These are phyloP conservation scores for Ammodytes marinus DNA, from an alignment of 2,113 vertebrate genomes.

Conservation along the genomic window DNA sequence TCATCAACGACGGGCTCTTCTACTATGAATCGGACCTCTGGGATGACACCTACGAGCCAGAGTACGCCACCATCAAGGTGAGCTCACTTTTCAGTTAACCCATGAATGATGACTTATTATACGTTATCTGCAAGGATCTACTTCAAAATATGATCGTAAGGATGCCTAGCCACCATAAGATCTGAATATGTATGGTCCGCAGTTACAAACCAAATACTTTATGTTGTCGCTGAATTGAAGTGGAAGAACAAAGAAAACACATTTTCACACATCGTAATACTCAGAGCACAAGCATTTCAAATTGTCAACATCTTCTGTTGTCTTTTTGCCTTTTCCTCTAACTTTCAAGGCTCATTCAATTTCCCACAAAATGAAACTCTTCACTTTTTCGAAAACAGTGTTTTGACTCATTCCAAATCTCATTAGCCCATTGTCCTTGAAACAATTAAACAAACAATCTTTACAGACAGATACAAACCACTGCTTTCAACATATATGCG, in stretches of 20 bases:
- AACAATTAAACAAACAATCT: too few species aligned
- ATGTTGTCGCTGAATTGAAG: background rate
- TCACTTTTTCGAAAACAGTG: too few species aligned
- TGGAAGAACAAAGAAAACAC: background rate
- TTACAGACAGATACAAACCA: too few species aligned
- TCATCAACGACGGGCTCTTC: constrained; percentile 97
- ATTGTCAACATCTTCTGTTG: background rate
- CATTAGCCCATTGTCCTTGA: background rate
- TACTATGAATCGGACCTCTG: constrained; percentile 98
- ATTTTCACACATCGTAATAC: too few species aligned
- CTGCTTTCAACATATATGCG: too few species aligned
- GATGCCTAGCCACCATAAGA: too few species aligned
- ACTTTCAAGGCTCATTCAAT: background rate
- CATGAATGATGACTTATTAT: background rate
- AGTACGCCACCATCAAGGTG: constrained; percentile 99
- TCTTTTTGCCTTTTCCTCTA: background rate
- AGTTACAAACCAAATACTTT: background rate
- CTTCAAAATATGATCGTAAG: too few species aligned
- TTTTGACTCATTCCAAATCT: background rate
- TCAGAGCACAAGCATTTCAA: too few species aligned
- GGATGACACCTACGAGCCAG: constrained; percentile 95
- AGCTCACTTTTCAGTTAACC: constrained; percentile 44
- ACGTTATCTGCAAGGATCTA: too few species aligned
- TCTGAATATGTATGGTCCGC: too few species aligned
- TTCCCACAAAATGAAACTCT: background rate